Evolutionary conservation across 2,888 invertebrate species (phyloP).

Genomic region (Drosophila conformis): DNA sequence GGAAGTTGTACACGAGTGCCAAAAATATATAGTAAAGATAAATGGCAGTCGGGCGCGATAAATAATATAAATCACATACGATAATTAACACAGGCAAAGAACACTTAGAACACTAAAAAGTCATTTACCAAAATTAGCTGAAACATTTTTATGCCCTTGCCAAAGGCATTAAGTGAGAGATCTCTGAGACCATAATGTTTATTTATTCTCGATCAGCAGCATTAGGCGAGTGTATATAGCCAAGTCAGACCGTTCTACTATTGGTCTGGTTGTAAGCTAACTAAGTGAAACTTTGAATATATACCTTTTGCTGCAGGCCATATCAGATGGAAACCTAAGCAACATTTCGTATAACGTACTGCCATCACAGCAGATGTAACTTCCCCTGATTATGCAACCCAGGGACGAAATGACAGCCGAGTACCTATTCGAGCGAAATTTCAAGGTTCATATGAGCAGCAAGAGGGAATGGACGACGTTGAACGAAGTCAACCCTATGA

Average conservation of each 20-base stretch:
- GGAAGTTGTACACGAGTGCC: constrained; percentile 21
- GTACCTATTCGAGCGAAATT: too few relatives aligned
- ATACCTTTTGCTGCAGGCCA: not conserved
- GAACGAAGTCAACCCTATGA: too few relatives aligned
- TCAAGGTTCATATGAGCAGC: too few relatives aligned
- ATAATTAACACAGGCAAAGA: constrained; percentile 14
- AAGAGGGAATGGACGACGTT: too few relatives aligned
- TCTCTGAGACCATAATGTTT: too few relatives aligned
- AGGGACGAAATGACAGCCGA: too few relatives aligned
- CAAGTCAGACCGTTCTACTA: not conserved
- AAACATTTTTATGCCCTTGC: not conserved
- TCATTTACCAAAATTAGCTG: constrained; percentile 4
- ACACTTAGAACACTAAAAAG: constrained; percentile 7
- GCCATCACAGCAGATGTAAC: too few relatives aligned
- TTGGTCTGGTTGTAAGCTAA: not conserved
- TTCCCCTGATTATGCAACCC: too few relatives aligned
- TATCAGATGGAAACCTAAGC: not conserved
- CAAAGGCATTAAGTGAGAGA: not conserved
- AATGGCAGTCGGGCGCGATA: constrained; percentile 23
- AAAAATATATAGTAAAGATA: constrained; percentile 10
- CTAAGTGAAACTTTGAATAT: not conserved
- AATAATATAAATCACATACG: constrained; percentile 30
- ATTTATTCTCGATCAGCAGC: not conserved
- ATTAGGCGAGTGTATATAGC: not conserved
- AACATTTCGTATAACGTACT: not conserved